Evolutionary conservation across 2,113 vertebrate species (phyloP), one percentile per base, ranked within the genome.

Genomic region (Ciconia stormi): DNA sequence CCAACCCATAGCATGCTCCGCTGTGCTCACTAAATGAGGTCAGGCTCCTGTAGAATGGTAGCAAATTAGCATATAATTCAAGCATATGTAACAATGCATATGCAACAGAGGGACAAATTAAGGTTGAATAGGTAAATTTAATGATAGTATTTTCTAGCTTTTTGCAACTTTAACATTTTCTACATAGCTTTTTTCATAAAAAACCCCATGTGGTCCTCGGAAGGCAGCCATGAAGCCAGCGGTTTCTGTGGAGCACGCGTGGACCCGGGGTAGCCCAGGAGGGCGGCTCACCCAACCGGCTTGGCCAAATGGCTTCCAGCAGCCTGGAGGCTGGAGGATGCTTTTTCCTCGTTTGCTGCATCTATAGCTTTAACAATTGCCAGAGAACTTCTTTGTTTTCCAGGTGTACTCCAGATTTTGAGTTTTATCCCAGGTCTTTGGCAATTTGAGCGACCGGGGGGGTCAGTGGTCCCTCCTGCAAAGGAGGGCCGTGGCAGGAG

Each of bases 361-460:
- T 53, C 32, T 16, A 0, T 3, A 16, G 34, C 9, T 55, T 83
- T 53, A 38, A 36, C 2, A 1, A 8, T 47, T n/a, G 40, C 47
- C 52, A 47, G 77, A n/a, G 7, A 15, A 2, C 23, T 4, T 4
- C 26, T 66, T 44, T 92, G 62, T 80, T 73, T 74, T 18, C 62
- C 22, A 16, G 53, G 16, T 16, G 73, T 13, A 10, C 27, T 70
- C 19, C 32, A 40, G 32, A 9, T n/a, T 6, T n/a, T 47, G n/a
- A 32, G 34, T 26, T 83, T 8, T 42, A 3, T 53, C 40, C 20
- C 8, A 0, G 22, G 16, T 36, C 32, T 74, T 8, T 7, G 22
- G 56, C 19, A 19, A 1, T n/a, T 15, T 9, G 52, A 55, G 80
- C 0, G 0, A 1, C 0, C 12, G 11, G 17, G 47, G 50, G 30